Conservation (phyloP, 37 sponge, comb jelly and placozoan genomes). For the Halisarca cf. caerulea region DNA sequence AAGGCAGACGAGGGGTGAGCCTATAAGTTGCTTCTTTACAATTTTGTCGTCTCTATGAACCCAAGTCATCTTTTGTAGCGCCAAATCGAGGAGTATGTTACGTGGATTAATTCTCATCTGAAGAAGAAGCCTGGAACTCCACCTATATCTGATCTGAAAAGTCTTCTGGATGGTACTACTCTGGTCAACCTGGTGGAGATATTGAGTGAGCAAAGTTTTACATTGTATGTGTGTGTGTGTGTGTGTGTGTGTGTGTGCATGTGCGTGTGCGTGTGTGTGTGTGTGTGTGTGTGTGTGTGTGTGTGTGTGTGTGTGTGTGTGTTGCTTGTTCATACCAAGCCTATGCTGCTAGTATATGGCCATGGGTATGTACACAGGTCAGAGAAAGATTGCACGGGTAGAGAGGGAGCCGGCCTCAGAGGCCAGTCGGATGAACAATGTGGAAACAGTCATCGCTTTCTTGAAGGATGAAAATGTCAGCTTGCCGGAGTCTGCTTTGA, state of each 20-base stretch:
- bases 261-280: too few relatives aligned
- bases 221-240: too few relatives aligned
- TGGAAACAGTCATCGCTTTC: conserved; percentile 43
- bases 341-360: too few relatives aligned
- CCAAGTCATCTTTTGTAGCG: conserved; percentile 22
- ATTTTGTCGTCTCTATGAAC: too few relatives aligned
- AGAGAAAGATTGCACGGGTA: conserved; percentile 36
- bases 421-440: conserved; percentile 23
- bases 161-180: conserved; percentile 67
- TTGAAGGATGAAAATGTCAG: conserved; percentile 40
- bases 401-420: conserved; percentile 39
- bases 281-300: too few relatives aligned
- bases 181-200: conserved; percentile 77
- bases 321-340: too few relatives aligned
- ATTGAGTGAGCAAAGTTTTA: conserved; percentile 42
- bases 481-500: conserved; percentile 40
- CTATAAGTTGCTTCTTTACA: too few relatives aligned
- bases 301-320: too few relatives aligned
- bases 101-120: conserved; percentile 89
- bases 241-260: too few relatives aligned
- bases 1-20: background rate
- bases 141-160: conserved; percentile 57
- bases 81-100: conserved; percentile 81
- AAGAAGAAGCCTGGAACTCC: conserved; percentile 53
- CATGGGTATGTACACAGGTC: conserved; percentile 40